These are phyloP conservation scores for Gobio occitaniae DNA, from an alignment of 2,797 vertebrate species.

Conservation along the genomic window DNA sequence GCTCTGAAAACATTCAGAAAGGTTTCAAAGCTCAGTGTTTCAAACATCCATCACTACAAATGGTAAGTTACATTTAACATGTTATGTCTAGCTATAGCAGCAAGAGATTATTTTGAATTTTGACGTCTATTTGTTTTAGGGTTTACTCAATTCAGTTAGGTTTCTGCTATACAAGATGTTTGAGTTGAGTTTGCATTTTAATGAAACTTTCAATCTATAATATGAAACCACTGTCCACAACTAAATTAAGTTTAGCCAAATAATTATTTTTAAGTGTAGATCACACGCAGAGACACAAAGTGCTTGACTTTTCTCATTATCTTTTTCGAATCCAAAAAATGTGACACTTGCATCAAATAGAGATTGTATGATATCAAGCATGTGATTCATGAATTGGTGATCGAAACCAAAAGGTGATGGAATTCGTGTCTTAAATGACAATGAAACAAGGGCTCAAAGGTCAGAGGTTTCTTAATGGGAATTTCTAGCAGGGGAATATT, in stretches of 20 bases:
- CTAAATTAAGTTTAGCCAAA: not conserved
- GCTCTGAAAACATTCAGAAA: not conserved
- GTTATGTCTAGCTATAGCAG: not conserved
- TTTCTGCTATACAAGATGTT: not conserved
- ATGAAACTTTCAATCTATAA: not conserved
- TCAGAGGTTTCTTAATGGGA: slow-evolving; percentile 51
- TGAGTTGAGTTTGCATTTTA: not conserved
- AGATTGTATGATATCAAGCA: slow-evolving; percentile 29
- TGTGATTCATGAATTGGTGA: slow-evolving; percentile 36
- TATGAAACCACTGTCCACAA: not conserved
- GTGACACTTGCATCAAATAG: not conserved
- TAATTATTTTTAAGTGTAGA: not conserved
- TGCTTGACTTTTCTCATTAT: slow-evolving; percentile 17
- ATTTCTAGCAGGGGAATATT: slow-evolving; percentile 43
- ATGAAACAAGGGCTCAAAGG: slow-evolving; percentile 44
- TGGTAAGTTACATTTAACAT: not conserved
- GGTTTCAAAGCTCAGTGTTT: not conserved
- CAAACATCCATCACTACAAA: not conserved
- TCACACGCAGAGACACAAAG: not conserved
- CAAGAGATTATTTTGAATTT: not conserved
- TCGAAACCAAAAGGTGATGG: slow-evolving; percentile 46
- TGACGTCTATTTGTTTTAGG: not conserved
- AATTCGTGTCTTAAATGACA: slow-evolving; percentile 45
- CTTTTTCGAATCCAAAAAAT: slow-evolving; percentile 7
- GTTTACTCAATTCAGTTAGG: not conserved